Evolutionary conservation across 37 sponge, comb jelly and placozoan species (phyloP).

Genomic region (Eunapius fragilis): DNA sequence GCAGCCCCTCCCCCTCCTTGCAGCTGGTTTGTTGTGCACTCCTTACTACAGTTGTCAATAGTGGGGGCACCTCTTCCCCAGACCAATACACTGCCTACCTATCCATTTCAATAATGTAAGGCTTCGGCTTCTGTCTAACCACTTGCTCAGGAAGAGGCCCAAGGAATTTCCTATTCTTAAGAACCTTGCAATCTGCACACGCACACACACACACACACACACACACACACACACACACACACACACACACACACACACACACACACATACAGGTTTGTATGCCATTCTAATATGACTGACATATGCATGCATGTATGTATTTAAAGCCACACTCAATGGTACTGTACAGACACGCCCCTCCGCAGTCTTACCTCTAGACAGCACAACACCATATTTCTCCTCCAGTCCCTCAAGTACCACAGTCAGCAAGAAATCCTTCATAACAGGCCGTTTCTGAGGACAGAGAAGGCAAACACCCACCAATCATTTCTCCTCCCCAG

Average conservation of each 20-base stretch:
- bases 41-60: not conserved
- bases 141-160: slow-evolving; percentile 81
- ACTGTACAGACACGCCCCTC: too few species aligned
- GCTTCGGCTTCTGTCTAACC: slow-evolving; percentile 76
- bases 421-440: slow-evolving; percentile 85
- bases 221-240: too few species aligned
- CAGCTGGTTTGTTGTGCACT: too few species aligned
- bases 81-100: slow-evolving; percentile 6
- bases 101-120: slow-evolving; percentile 84
- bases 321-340: too few species aligned
- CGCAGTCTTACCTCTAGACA: slow-evolving; percentile 79
- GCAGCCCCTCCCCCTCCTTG: not conserved
- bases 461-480: not conserved
- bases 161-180: slow-evolving; percentile 82
- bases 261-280: too few species aligned
- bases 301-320: too few species aligned
- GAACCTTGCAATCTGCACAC: slow-evolving; percentile 66
- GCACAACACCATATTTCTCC: slow-evolving; percentile 69
- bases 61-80: not conserved
- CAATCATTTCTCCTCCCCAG: not conserved
- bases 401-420: slow-evolving; percentile 92
- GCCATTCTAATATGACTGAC: too few species aligned
- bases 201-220: not conserved
- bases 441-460: slow-evolving; percentile 45
- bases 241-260: too few species aligned